These are phyloP conservation scores for Ascaphus truei DNA, from an alignment of 2,113 vertebrate genomes.

Conservation along the genomic window DNA sequence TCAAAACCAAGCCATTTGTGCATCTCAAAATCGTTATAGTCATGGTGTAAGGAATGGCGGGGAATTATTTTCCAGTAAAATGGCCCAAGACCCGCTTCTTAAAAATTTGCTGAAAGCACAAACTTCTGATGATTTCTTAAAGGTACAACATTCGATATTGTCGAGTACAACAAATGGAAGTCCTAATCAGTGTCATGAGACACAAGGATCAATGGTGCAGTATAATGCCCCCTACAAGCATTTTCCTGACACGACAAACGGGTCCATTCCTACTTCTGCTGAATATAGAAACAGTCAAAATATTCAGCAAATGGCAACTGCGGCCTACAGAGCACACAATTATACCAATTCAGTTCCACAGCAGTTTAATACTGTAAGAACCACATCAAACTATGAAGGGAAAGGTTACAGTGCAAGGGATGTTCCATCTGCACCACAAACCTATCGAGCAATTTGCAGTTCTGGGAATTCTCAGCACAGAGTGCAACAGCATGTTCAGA, in stretches of 20 bases:
- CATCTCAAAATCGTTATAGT: slow-evolving; percentile 39
- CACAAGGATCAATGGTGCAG: background rate
- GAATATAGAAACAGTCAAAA: background rate
- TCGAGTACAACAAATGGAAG: background rate
- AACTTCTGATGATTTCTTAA: background rate
- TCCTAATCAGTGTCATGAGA: background rate
- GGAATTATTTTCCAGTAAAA: background rate
- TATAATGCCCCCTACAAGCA: background rate
- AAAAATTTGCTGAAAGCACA: background rate
- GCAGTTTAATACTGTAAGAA: background rate
- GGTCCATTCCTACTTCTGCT: background rate
- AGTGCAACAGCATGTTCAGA: background rate
- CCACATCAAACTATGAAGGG: too few species aligned
- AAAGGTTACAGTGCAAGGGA: too few species aligned
- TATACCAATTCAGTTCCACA: background rate
- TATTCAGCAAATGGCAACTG: background rate
- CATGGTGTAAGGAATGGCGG: slow-evolving; percentile 44
- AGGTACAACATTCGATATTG: background rate
- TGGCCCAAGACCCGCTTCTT: background rate
- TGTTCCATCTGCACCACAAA: background rate
- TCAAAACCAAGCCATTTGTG: slow-evolving; percentile 21
- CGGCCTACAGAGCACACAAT: background rate
- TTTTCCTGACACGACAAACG: background rate
- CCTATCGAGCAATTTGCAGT: background rate
- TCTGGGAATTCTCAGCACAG: background rate